Evolutionary conservation across 2,888 invertebrate species (phyloP).

Genomic region (Steinernema carpocapsae): DNA sequence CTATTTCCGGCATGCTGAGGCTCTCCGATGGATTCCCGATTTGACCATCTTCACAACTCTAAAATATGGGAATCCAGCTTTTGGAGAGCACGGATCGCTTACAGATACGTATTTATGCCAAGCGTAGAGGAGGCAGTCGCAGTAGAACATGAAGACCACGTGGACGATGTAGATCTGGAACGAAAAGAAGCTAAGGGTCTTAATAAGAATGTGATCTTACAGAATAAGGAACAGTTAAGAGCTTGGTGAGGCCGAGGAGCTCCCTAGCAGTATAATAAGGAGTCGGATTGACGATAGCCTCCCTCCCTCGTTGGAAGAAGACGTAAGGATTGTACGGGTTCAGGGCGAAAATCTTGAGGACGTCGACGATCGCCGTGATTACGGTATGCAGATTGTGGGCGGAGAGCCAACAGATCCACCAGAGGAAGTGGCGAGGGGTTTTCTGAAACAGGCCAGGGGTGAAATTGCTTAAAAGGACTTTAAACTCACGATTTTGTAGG

Average conservation of each 20-base stretch:
- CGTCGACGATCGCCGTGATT: conserved; percentile 2
- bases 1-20: background rate
- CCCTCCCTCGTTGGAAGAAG: conserved; percentile 15
- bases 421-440: conserved; percentile 4
- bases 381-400: conserved; percentile 20
- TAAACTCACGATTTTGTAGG: conserved; percentile 13
- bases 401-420: conserved; percentile 17
- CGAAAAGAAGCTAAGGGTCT: background rate
- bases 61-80: background rate
- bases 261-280: conserved; percentile 10
- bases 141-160: conserved; percentile 30
- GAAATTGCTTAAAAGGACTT: background rate
- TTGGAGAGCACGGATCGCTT: background rate
- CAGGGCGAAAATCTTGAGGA: conserved; percentile 8
- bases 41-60: background rate
- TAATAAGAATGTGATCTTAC: background rate
- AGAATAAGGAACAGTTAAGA: conserved; percentile 1
- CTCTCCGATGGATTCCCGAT: too few species aligned
- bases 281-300: background rate
- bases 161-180: conserved; percentile 9
- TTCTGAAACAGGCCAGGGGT: background rate
- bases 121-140: conserved; percentile 13
- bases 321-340: conserved; percentile 7
- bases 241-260: conserved; percentile 13
- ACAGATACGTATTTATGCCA: background rate